Base-by-base conservation (phyloP, 2,888 invertebrate species). In the Hartigia nigra region DNA sequence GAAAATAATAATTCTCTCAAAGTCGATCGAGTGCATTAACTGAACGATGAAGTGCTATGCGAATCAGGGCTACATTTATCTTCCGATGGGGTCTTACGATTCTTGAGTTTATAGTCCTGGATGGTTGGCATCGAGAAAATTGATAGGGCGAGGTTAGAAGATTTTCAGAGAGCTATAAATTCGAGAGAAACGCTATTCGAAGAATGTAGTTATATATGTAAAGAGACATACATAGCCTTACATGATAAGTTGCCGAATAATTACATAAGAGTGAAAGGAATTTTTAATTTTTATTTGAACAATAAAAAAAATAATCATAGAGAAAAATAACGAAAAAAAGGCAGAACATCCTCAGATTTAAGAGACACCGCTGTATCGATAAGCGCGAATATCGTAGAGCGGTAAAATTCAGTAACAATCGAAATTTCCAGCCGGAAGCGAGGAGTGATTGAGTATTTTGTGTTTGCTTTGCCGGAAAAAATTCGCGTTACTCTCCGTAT, bases 1-100 rank as follows among this genome's bases (percentile, higher is more conserved):
- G 79, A 84, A 82, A 87, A 87, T 88, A 86, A 86, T 89, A 5
- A 39, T 55, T 55, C 55, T 23, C 14, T 55, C 14, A 55, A 55
- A 9, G 55, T 23, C 23, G 23, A 55, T 55, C 55, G 23, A 55
- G 55, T 23, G 55, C 23, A 23, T 55, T 14, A 55, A 55, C 55
- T 23, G 55, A 55, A 55, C 55, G 55, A 23, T 14, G 23, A 9
- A 55, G 55, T 23, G 2, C 2, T 5, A 23, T 23, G 55, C 55
- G 55, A 55, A 55, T 55, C 55, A 55, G 55, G 23, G 23, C 1
- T 55, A 9, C 23, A 55, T 55, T 55, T 55, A 55, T 55, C 23
- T 23, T 23, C 55, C 23, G 23, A 55, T 55, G 23, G 23, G 14
- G 9, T 23, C 23, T 55, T 55, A 55, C 23, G 55, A 55, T 55